These are phyloP conservation scores for Noctua fimbriata DNA, from an alignment of 2,888 invertebrate genomes.

Conservation along the genomic window DNA sequence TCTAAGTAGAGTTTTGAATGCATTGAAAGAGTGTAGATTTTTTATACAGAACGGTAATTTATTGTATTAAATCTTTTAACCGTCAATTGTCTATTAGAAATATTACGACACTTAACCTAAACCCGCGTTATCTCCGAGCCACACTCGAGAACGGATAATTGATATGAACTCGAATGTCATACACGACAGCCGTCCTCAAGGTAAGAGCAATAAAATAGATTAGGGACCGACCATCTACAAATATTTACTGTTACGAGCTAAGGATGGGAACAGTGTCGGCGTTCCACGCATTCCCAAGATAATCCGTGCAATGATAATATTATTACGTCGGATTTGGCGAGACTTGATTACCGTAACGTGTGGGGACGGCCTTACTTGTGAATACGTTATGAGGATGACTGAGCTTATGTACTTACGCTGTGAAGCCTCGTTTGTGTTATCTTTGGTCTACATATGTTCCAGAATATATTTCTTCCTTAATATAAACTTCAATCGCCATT, in stretches of 20 bases:
- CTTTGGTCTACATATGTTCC: neutral
- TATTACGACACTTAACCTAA: neutral
- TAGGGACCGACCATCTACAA: slow-evolving; percentile 42
- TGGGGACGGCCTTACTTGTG: slow-evolving; percentile 44
- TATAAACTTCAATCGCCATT: neutral
- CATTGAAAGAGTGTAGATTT: too few species aligned
- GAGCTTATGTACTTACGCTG: slow-evolving; percentile 24
- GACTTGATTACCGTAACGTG: slow-evolving; percentile 62
- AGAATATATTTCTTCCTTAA: neutral
- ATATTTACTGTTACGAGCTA: slow-evolving; percentile 48
- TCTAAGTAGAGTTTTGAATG: too few species aligned
- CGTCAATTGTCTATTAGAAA: neutral
- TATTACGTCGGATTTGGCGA: slow-evolving; percentile 56
- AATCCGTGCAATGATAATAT: slow-evolving; percentile 63
- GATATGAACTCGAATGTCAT: slow-evolving; percentile 29
- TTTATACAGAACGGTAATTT: too few species aligned
- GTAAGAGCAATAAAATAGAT: slow-evolving; percentile 56
- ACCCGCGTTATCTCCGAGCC: slow-evolving; percentile 26
- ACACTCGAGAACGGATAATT: slow-evolving; percentile 12
- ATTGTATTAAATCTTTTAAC: neutral
- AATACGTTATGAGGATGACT: slow-evolving; percentile 63
- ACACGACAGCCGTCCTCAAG: slow-evolving; percentile 30
- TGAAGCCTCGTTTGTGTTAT: slow-evolving; percentile 31
- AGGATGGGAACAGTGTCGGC: slow-evolving; percentile 38
- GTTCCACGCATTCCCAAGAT: slow-evolving; percentile 59